These are phyloP conservation scores for Drosophila setifemur DNA, from an alignment of 1,140 invertebrate species.

Conservation along the genomic window DNA sequence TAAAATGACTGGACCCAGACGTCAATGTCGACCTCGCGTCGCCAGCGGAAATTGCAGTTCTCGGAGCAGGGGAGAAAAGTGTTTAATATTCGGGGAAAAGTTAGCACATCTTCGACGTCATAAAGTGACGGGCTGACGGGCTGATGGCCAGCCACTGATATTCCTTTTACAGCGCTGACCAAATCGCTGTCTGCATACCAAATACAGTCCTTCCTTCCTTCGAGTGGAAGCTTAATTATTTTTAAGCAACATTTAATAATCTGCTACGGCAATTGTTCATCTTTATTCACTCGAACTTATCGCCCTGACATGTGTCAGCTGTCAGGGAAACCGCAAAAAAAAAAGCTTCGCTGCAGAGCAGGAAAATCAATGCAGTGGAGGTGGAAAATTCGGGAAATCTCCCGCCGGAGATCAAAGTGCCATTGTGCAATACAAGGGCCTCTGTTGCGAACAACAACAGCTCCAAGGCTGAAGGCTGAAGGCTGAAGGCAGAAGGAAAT, in stretches of 20 bases:
- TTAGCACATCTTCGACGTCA: conserved; percentile 40
- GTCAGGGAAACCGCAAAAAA: conserved; percentile 42
- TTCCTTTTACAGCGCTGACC: conserved; percentile 39
- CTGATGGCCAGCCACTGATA: conserved; percentile 39
- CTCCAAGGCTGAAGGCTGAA: neutral
- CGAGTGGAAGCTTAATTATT: conserved; percentile 37
- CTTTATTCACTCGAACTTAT: conserved; percentile 51
- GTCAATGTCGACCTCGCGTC: conserved; percentile 47
- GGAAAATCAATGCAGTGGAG: conserved; percentile 40
- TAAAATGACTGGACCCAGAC: conserved; percentile 39
- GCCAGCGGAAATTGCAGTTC: conserved; percentile 43
- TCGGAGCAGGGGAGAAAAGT: conserved; percentile 1
- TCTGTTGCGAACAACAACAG: conserved; percentile 5
- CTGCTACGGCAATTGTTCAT: conserved; percentile 46
- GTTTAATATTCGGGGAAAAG: conserved; percentile 54
- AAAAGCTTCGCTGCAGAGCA: conserved; percentile 10
- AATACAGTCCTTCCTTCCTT: neutral
- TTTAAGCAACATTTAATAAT: conserved; percentile 53
- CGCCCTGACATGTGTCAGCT: conserved; percentile 48
- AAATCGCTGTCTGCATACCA: conserved; percentile 45
- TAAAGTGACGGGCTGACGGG: conserved; percentile 29
- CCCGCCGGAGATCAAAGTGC: conserved; percentile 52
- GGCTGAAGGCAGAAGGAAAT: neutral
- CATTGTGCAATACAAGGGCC: conserved; percentile 41
- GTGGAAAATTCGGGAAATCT: conserved; percentile 35